phyloP scores from a whole-genome alignment of 2,113 vertebrate genomes.

The Lepus timidus region DNA sequence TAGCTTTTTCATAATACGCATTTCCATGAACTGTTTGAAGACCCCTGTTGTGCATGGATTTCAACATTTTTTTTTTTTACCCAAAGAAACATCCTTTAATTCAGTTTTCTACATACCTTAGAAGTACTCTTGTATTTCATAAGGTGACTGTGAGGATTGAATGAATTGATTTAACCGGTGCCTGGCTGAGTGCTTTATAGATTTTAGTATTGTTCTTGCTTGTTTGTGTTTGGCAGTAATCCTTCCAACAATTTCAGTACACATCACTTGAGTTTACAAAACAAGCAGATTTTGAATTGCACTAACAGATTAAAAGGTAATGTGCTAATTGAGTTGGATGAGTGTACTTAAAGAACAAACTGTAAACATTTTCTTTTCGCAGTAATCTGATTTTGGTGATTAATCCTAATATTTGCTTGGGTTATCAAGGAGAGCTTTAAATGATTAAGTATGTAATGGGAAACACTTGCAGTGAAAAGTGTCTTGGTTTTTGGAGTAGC shows the following conservation, averaged over 20 bases:
- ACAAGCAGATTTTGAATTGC: background rate
- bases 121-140: background rate
- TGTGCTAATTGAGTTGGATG: background rate
- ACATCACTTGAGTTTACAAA: background rate
- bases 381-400: slow-evolving; percentile 36
- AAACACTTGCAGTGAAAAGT: background rate
- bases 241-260: background rate
- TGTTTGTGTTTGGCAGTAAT: background rate
- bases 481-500: background rate
- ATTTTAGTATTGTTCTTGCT: background rate
- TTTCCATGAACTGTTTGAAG: too few relatives aligned
- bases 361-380: slow-evolving; percentile 40
- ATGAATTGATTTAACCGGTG: background rate
- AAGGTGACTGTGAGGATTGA: background rate
- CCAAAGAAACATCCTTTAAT: too few relatives aligned
- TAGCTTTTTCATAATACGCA: too few relatives aligned
- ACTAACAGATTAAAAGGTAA: background rate
- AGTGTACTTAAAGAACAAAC: background rate
- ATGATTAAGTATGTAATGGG: background rate
- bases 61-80: too few relatives aligned
- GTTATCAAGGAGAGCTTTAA: slow-evolving; percentile 6
- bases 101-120: too few relatives aligned
- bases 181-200: background rate
- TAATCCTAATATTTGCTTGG: slow-evolving; percentile 32
- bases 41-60: too few relatives aligned